Evolutionary conservation across 2,113 vertebrate species (phyloP).

Genomic region (Nibea coibor): DNA sequence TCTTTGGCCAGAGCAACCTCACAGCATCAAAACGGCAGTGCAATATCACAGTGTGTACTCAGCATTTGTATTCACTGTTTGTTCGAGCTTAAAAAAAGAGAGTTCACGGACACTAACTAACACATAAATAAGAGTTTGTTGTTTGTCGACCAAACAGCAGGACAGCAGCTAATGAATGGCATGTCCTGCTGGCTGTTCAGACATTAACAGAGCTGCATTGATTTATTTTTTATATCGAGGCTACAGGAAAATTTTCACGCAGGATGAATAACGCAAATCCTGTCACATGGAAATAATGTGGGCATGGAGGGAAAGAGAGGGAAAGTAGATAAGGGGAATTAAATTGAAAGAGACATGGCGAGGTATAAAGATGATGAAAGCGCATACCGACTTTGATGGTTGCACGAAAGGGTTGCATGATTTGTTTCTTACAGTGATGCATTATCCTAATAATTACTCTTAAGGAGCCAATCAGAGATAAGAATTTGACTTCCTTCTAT

Average conservation of each 20-base stretch:
- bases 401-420: background rate
- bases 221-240: slow-evolving; percentile 30
- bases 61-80: background rate
- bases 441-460: background rate
- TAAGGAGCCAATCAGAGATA: background rate
- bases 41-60: slow-evolving; percentile 1
- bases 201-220: slow-evolving; percentile 36
- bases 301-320: background rate
- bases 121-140: background rate
- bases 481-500: background rate
- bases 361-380: slow-evolving; percentile 25
- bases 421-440: background rate
- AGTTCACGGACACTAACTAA: background rate
- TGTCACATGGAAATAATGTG: slow-evolving; percentile 42
- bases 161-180: slow-evolving; percentile 28
- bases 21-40: background rate
- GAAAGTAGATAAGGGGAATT: slow-evolving; percentile 15
- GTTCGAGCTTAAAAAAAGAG: background rate
- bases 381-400: background rate
- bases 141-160: background rate
- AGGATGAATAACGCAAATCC: slow-evolving; percentile 24
- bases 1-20: background rate
- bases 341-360: background rate
- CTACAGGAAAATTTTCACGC: slow-evolving; percentile 15
- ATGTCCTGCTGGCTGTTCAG: slow-evolving; percentile 25